Conservation (phyloP, 2,797 vertebrate genomes). For the Danio kyathit region DNA sequence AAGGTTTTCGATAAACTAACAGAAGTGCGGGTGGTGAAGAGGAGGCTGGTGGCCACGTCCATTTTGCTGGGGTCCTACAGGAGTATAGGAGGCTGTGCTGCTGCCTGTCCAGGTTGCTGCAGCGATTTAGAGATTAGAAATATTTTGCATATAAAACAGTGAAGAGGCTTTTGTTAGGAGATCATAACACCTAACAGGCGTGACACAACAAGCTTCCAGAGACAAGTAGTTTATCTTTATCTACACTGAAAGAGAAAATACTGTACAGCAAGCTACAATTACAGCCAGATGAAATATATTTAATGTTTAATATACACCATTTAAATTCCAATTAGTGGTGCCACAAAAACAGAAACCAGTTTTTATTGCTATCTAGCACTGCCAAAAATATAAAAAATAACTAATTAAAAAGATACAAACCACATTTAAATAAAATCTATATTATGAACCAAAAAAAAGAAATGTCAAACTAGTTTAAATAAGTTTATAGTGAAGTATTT, state of each 20-base stretch:
- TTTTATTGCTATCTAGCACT: neutral
- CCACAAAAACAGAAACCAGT: neutral
- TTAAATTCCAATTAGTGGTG: neutral
- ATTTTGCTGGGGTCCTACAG: constrained; percentile 67
- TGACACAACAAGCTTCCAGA: neutral
- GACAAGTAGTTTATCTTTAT: neutral
- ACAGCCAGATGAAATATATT: neutral
- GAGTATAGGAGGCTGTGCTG: constrained; percentile 65
- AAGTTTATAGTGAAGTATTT: no score
- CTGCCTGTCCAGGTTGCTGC: constrained; percentile 69
- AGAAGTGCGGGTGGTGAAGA: constrained; percentile 73
- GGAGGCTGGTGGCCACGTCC: constrained; percentile 68
- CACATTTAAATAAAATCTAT: no score
- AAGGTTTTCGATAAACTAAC: constrained; percentile 59
- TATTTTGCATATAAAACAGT: neutral
- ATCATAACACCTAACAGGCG: neutral
- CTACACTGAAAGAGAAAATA: neutral
- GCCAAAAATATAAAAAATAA: no score
- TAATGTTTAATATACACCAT: constrained; percentile 1
- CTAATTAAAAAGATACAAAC: no score
- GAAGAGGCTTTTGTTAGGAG: neutral
- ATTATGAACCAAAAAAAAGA: no score
- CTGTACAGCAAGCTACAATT: neutral
- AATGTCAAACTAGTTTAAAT: no score
- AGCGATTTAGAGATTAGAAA: constrained; percentile 16